These are phyloP conservation scores for Rutpela maculata DNA, from an alignment of 2,888 invertebrate genomes.

Conservation along the genomic window DNA sequence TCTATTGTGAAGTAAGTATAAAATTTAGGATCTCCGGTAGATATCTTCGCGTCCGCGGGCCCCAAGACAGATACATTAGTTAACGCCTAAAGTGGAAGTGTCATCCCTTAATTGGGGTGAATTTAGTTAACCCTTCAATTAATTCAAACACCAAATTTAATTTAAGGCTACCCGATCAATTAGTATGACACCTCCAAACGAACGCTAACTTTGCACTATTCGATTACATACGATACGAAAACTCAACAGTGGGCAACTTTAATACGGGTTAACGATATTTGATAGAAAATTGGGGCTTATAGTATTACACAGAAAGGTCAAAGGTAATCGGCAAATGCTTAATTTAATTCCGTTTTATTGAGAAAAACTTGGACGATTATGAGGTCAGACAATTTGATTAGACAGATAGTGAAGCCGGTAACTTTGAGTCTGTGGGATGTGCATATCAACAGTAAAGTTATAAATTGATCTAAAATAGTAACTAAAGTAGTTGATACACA, in stretches of 20 bases:
- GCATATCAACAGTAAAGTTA: too few species aligned
- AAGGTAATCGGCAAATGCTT: constrained; percentile 13
- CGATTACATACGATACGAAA: constrained; percentile 19
- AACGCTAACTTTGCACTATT: constrained; percentile 18
- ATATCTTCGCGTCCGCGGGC: not conserved
- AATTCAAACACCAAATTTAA: constrained; percentile 44
- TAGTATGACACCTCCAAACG: constrained; percentile 42
- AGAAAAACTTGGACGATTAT: constrained; percentile 1
- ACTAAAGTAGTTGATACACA: too few species aligned
- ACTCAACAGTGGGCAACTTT: not conserved
- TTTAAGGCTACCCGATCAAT: constrained; percentile 44
- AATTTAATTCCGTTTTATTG: not conserved
- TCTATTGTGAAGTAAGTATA: constrained; percentile 7
- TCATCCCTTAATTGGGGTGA: constrained; percentile 46
- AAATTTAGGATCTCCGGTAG: not conserved
- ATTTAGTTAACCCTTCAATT: constrained; percentile 49
- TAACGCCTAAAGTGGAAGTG: constrained; percentile 43
- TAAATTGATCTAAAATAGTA: too few species aligned
- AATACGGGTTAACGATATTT: constrained; percentile 11
- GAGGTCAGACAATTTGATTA: not conserved
- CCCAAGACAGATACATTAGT: constrained; percentile 41
- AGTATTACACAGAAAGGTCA: constrained; percentile 7
- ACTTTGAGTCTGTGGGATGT: too few species aligned
- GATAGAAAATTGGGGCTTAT: constrained; percentile 10
- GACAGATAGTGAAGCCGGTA: not conserved